These are phyloP conservation scores for Battus philenor DNA, from an alignment of 1,140 invertebrate genomes.

Conservation along the genomic window DNA sequence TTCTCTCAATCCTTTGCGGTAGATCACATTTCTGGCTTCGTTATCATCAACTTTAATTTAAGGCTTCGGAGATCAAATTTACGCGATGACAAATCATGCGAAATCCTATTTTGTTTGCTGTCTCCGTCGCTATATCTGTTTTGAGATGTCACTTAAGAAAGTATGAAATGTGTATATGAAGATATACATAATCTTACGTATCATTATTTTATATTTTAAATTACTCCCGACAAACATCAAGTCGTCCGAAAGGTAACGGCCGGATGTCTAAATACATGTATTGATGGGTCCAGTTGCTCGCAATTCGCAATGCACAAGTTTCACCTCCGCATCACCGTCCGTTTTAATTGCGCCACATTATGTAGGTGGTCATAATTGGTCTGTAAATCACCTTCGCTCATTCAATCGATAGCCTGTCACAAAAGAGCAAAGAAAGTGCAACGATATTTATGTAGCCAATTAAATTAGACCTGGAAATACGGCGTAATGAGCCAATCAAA, in stretches of 20 bases:
- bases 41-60: too few species aligned
- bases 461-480: conserved; percentile 44
- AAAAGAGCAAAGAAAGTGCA: conserved; percentile 38
- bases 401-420: conserved; percentile 31
- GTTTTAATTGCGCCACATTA: conserved; percentile 46
- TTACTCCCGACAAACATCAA: too few species aligned
- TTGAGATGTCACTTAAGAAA: too few species aligned
- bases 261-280: conserved; percentile 48
- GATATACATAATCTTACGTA: too few species aligned
- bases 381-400: conserved; percentile 34
- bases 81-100: too few species aligned
- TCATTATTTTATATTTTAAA: too few species aligned
- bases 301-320: conserved; percentile 39
- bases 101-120: too few species aligned
- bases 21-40: too few species aligned
- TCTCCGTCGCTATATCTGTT: too few species aligned
- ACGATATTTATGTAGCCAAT: conserved; percentile 51
- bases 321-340: conserved; percentile 36
- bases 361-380: conserved; percentile 37
- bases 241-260: conserved; percentile 32
- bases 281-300: conserved; percentile 45
- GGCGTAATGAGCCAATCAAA: conserved; percentile 45
- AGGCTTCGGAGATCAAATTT: too few species aligned
- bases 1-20: too few species aligned
- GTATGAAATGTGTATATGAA: too few species aligned